phyloP scores from a whole-genome alignment of 2,113 vertebrate species.

The Prolemur simus region DNA sequence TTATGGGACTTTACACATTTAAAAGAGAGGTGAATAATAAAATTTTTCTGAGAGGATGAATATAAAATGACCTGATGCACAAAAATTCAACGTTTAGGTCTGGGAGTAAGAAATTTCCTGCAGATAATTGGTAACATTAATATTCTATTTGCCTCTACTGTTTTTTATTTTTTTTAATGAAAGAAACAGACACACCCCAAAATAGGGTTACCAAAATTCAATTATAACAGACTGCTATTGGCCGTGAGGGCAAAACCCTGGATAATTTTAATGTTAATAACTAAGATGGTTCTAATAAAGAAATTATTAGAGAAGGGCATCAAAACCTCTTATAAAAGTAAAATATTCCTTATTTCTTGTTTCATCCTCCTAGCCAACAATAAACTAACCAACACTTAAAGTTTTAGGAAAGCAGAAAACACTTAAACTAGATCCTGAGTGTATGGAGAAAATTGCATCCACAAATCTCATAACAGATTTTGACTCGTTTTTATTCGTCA shows the following conservation, averaged over 20 bases:
- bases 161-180: neutral
- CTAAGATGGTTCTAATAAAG: neutral
- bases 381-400: neutral
- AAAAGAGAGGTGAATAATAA: constrained; percentile 11
- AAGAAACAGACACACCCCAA: neutral
- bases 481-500: neutral
- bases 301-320: neutral
- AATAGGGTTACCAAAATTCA: neutral
- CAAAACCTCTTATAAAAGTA: neutral
- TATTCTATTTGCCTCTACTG: neutral
- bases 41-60: neutral
- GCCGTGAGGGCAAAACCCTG: neutral
- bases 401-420: neutral
- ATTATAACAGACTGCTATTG: neutral
- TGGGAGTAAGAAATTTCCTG: neutral
- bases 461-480: neutral
- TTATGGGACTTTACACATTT: constrained; percentile 9
- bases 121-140: neutral
- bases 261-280: constrained; percentile 4
- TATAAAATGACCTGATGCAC: neutral
- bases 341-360: neutral
- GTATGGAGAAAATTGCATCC: neutral
- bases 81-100: neutral
- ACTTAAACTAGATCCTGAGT: neutral
- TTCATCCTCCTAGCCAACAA: neutral